These are phyloP conservation scores for Heloderma charlesbogerti DNA, from an alignment of 2,113 vertebrate species.

Conservation along the genomic window DNA sequence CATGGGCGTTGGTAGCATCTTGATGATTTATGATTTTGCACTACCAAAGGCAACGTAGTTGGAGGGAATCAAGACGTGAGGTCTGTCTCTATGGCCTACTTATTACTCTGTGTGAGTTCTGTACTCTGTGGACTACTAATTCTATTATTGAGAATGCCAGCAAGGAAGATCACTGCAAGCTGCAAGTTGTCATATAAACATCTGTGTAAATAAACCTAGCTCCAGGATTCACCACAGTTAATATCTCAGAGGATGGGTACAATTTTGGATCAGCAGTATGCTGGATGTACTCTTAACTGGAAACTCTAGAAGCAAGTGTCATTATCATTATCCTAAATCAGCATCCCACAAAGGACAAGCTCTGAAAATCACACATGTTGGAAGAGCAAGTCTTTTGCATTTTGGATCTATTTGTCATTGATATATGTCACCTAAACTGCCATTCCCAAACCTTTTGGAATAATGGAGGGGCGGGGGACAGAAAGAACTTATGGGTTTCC, in stretches of 20 bases:
- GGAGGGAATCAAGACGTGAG: conserved; percentile 18
- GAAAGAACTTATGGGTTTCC: no score
- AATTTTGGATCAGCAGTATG: conserved; percentile 31
- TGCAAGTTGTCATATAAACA: not conserved
- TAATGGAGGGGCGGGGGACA: no score
- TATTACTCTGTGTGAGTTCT: no score
- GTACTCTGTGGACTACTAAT: not conserved
- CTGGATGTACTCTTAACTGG: not conserved
- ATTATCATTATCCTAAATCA: not conserved
- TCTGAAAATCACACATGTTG: not conserved
- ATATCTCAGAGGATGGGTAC: conserved; percentile 34
- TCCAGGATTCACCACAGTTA: conserved; percentile 11
- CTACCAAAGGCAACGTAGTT: not conserved
- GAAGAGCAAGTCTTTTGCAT: conserved; percentile 6
- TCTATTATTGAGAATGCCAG: not conserved
- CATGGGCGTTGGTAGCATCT: not conserved
- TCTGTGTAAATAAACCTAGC: not conserved
- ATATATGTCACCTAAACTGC: not conserved
- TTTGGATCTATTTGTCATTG: conserved; percentile 2
- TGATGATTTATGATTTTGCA: not conserved
- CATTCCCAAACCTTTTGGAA: conserved; percentile 9
- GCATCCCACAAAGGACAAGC: not conserved
- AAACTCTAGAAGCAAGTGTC: not conserved
- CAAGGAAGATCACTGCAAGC: not conserved
- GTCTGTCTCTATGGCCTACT: not conserved